Conservation (phyloP, 2,797 vertebrate genomes). For the Tauraco hartlaubi region DNA sequence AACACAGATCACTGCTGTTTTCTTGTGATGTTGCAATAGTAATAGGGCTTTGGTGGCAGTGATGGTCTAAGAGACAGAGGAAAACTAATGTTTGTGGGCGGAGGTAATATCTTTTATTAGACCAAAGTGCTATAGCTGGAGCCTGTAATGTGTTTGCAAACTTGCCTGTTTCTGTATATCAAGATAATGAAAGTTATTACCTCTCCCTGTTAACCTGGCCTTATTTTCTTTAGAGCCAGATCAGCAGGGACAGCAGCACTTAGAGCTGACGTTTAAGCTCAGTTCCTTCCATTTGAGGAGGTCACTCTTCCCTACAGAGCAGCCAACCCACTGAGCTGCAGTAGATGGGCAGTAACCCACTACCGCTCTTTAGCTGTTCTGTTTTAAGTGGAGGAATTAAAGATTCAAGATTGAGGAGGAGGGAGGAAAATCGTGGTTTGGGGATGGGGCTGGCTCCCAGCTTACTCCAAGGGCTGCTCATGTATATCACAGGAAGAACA, state of each 20-base stretch:
- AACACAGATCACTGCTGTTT: neutral
- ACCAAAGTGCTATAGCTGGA: neutral
- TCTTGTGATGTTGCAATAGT: neutral
- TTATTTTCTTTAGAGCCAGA: neutral
- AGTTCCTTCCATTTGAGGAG: neutral
- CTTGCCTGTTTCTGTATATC: neutral
- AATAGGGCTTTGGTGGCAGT: fast-evolving
- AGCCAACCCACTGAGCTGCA: neutral
- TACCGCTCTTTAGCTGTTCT: neutral
- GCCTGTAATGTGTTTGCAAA: neutral
- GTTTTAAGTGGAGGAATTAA: neutral
- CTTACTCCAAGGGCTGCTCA: neutral
- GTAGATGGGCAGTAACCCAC: neutral
- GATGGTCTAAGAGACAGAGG: neutral
- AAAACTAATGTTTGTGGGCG: neutral
- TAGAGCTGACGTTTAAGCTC: neutral
- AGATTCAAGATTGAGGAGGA: neutral
- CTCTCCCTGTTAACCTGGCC: neutral
- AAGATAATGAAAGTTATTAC: neutral
- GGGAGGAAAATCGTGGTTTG: neutral
- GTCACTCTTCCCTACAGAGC: neutral
- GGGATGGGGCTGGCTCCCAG: neutral
- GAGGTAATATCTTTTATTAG: neutral
- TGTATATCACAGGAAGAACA: neutral
- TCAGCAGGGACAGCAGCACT: neutral